A percentile compares a stretch with the other conserved stretches of the same genome.
Evolutionary conservation across 2,797 vertebrate species (phyloP).

Genomic region (Muscicapa striata): DNA sequence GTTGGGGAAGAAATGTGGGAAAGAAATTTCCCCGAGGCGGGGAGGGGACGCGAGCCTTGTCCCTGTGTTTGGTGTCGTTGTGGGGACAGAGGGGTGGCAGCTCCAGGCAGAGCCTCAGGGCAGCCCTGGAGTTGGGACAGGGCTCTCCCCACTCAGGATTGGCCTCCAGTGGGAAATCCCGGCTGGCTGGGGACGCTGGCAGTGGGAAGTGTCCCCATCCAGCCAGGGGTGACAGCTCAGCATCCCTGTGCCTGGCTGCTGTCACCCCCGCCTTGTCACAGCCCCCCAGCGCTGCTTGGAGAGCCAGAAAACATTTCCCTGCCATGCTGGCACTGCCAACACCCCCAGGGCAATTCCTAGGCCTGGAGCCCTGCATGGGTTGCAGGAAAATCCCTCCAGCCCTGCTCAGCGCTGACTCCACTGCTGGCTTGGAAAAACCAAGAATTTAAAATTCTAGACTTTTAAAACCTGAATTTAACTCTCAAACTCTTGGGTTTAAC

Average conservation of each 20-base stretch:
- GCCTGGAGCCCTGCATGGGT: not conserved
- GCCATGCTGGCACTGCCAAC: accelerated
- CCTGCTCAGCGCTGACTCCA: not conserved
- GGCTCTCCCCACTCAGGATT: accelerated
- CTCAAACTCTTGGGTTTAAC: accelerated
- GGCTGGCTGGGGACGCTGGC: accelerated
- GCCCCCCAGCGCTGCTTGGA: not conserved
- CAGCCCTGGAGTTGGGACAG: accelerated
- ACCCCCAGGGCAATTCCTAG: accelerated
- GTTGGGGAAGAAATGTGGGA: accelerated
- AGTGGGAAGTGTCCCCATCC: not conserved
- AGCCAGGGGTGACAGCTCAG: too few species aligned
- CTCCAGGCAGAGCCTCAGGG: not conserved
- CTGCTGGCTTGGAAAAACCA: not conserved
- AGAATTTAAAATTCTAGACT: too few species aligned
- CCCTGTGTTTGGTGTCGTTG: accelerated
- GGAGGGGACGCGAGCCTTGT: accelerated
- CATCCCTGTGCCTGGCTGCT: accelerated
- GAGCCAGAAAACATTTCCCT: accelerated
- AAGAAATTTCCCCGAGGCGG: accelerated
- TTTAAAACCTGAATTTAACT: not conserved
- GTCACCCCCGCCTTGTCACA: accelerated
- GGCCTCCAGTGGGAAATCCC: not conserved
- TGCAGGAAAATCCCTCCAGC: not conserved
- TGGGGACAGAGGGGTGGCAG: not conserved